Base-by-base conservation (phyloP, 53 echinoderm and acorn worm genomes). In the Mesocentrotus franciscanus region DNA sequence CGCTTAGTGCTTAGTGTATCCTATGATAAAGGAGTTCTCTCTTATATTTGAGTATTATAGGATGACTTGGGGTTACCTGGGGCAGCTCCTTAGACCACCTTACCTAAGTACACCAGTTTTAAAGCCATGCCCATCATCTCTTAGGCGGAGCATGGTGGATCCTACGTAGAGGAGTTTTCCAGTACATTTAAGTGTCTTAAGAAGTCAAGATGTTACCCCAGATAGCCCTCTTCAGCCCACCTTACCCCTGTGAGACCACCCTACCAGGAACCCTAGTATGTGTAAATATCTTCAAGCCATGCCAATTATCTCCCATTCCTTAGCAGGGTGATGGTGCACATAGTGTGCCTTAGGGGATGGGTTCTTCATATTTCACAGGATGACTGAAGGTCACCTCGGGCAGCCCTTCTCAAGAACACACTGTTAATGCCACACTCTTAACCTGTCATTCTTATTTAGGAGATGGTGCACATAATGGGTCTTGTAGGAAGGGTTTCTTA, bases 41-140 rank as follows among this genome's bases (percentile, higher is more conserved):
- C 29, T 29, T 29, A 22, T 66, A 66, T 66, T 76, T 26, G 8
- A 33, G 76, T 76, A 35, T 39, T 20, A 18, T 35, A 83, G 83
- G 13, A 30, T 72, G 72, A 27, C 83, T 18, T 83, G 17, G 83
- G 20, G 20, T 18, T 14, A 64, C 64, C 64, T 14, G 64, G 64
- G 14, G 64, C 64, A 64, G 72, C 97, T 97, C 3, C 89, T 98
- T 32, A 95, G 97, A 94, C 97, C 97, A 14, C 97, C 98, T 1
- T 98, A 98, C 90, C 93, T 97, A 18, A 96, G 97, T 55, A 95
- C 98, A 64, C 97, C 97, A 60, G 97, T 97, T 89, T 94, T 97
- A 92, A 60, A 27, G 14, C 18, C 18, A 1, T 14, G 14, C 18
- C 15, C 64, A 64, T 6, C 7, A 39, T 39, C 64, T 64, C 64